Base-by-base conservation (phyloP, 2,797 vertebrate genomes). In the Sphenodon punctatus region DNA sequence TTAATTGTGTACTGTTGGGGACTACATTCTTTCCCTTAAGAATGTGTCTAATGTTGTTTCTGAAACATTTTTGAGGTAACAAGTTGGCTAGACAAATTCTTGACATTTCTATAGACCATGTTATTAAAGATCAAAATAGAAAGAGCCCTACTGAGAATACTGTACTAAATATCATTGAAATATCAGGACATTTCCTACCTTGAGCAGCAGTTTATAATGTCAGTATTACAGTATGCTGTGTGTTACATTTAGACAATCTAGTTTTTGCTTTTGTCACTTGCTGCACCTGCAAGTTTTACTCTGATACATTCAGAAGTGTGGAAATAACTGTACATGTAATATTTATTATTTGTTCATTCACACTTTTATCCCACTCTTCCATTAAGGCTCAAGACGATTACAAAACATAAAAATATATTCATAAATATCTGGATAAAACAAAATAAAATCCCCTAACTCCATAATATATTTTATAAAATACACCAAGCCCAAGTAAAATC, bases 21-120 rank as follows among this genome's bases (percentile, higher is more conserved):
- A 61, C 72, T 84, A 49, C 80, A 72, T 93, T 93, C 30, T 87
- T 88, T 58, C 82, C 64, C 78, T 61, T 73, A 87, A 87, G 80
- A 88, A 89, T 83, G 84, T 80, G 56, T 23, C 48, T 81, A 36
- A 90, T 90, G 41, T 82, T 89, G 66, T 74, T 65, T 67, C 67
- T 80, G 56, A 82, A 82, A 74, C 82, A 82, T 88, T 91, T 85
- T 80, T 82, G 74, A 72, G 71, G 22, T 82, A 86, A 73, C 9
- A 75, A 81, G 51, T 72, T 61, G 65, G 60, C 70, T 83, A 75
- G 81, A 78, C 85, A 90, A 81, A 76, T 3, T 38, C 60, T 71
- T 89, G 83, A 72, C 75, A 75, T 94, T 93, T 93, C 60, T 89
- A 23, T 89, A 87, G 84, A 55, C 79, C 36, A 10, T 89, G 69